Evolutionary conservation across 2,113 vertebrate species (phyloP), one percentile per base, ranked within the genome.

Genomic region (Heloderma charlesbogerti): DNA sequence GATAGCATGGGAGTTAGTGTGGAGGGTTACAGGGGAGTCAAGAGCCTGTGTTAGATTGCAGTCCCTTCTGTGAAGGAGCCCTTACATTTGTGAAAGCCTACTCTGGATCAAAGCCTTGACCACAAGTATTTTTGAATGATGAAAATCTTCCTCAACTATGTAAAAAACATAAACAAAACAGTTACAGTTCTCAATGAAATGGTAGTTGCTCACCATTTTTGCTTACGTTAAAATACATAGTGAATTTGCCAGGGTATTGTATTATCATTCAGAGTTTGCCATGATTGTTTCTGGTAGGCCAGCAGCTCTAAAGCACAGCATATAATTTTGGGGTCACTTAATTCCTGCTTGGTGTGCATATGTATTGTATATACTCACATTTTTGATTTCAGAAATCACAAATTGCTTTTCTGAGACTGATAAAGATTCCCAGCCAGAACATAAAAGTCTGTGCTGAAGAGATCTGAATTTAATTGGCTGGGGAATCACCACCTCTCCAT

Each of bases 391-490:
- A 48, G 72, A 86, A 81, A 57, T 54, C 31, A 31, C 0, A 54
- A 81, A 75, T 86, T 95, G 87, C 79, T n/a, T 88, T 93, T 90
- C 92, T 66, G 60, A 93, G 86, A 88, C 7, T 69, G 4, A 16
- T 77, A 88, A 85, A 40, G 71, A 77, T 25, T 43, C 18, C 37
- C 18, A 16, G 94, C 48, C 8, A 89, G 88, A 94, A 82, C 93
- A 86, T 92, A 93, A 92, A 77, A 89, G 27, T 84, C 93, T 51
- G 6, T 88, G 1, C 75, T 96, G 92, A 94, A 93, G 78, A 87
- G 89, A 86, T 13, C 60, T 89, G 90, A 86, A 89, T 94, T 96
- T 95, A 95, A 96, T 83, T 93, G 93, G 91, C 75, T 95, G 92
- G 94, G 74, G 94, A 93, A 96, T 95, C 86, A 15, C 71, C 88